Evolutionary conservation across 2,888 invertebrate genomes (phyloP).

Genomic region (Scelioninae gen. 1): DNA sequence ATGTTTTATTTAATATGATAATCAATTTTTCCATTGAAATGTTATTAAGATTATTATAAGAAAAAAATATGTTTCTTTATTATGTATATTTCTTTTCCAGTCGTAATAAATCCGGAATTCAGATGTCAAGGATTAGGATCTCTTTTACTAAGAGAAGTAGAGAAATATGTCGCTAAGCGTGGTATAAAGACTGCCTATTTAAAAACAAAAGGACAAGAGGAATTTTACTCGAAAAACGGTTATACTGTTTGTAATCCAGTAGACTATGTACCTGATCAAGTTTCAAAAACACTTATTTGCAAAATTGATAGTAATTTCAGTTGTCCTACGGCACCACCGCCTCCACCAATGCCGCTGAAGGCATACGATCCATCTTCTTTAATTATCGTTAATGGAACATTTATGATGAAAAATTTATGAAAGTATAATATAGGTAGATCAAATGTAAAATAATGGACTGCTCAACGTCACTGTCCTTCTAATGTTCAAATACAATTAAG

Average conservation of each 20-base stretch:
- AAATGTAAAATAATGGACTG: no score
- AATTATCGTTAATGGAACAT: constrained; percentile 41
- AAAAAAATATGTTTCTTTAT: no score
- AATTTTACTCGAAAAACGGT: constrained; percentile 90
- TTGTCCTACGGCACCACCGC: constrained; percentile 79
- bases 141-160: constrained; percentile 89
- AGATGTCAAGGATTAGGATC: constrained; percentile 92
- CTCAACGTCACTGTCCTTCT: no score
- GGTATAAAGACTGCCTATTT: constrained; percentile 88
- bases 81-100: no score
- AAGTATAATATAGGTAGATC: neutral
- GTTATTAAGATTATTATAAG: no score
- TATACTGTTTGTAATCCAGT: constrained; percentile 89
- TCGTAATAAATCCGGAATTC: constrained; percentile 89
- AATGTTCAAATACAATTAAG: no score
- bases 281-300: constrained; percentile 13
- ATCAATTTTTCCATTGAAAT: no score
- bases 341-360: constrained; percentile 83
- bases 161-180: constrained; percentile 88
- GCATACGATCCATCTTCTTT: constrained; percentile 31
- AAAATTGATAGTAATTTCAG: constrained; percentile 64
- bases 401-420: constrained; percentile 68
- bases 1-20: no score
- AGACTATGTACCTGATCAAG: constrained; percentile 80
- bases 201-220: constrained; percentile 90